Base-by-base conservation (phyloP, 2,888 invertebrate species). In the Tanypteryx hageni region DNA sequence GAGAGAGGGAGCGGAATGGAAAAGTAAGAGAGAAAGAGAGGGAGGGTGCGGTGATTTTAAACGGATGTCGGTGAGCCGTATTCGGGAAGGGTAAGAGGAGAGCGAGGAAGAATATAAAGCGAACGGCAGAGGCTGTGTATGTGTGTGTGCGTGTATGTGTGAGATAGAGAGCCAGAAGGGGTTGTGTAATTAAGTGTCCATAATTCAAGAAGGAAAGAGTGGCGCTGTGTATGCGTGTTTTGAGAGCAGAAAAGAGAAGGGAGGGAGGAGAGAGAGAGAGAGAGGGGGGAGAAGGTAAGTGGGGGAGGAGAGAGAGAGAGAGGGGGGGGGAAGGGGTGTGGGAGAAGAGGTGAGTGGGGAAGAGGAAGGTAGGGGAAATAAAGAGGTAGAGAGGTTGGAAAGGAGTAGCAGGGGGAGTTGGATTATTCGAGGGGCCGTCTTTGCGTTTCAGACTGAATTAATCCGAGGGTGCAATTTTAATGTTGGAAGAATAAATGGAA, bases 181-280 rank as follows among this genome's bases (percentile, higher is more conserved):
- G 64, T 89, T 89, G 89, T 89, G 89, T 89, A 89, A 89, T 89
- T 89, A 89, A 89, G 89, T 89, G 89, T 89, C 89, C 89, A 89
- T 89, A 89, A 89, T 89, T 89, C 89, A 89, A 89, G 89, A 89
- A 89, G 89, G 89, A 89, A 89, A 89, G 89, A 89, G 89, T 64
- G 83, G 83, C 18, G 16, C 64, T 56, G 64, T 31, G 64, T 89
- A 64, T 64, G 89, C 64, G 61, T 89, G 31, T 89, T 64, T 64
- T 31, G 89, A 64, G 61, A 64, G 83, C 13, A n/a, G 83, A 18
- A 27, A 18, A 18, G n/a, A 4, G 83, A 44, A 57, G 56, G 85
- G 59, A 13, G 27, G 64, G 89, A 16, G 16, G 64, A 7, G 18
- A 0, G 57, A 16, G 14, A 8, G 3, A n/a, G 83, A 7, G 4